Evolutionary conservation across 1,140 invertebrate genomes (phyloP).

Genomic region (Hylaeus volcanicus): DNA sequence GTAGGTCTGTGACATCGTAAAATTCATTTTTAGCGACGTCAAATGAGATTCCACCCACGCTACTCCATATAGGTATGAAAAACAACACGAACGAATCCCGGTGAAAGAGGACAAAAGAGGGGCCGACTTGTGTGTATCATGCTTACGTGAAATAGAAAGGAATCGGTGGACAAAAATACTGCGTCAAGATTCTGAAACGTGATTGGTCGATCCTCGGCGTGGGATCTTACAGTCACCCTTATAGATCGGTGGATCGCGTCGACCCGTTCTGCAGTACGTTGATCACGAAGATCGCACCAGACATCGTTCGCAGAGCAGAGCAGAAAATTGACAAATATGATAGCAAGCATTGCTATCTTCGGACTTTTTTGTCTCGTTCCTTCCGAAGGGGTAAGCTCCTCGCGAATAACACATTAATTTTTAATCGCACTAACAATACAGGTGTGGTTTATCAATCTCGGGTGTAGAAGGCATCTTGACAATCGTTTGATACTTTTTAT

Average conservation of each 20-base stretch:
- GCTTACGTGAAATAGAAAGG: constrained; percentile 38
- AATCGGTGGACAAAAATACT: constrained; percentile 14
- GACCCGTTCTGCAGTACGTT: constrained; percentile 6
- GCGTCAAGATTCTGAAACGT: background rate
- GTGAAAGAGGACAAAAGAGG: constrained; percentile 11
- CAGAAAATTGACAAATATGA: background rate
- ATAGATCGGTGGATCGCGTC: constrained; percentile 33
- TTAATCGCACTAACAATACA: background rate
- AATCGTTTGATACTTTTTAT: constrained; percentile 21
- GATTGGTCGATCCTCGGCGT: constrained; percentile 38
- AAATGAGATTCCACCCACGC: constrained; percentile 3
- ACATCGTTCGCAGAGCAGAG: background rate
- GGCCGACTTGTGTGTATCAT: constrained; percentile 4
- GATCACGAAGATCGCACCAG: background rate
- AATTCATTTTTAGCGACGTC: too few relatives aligned
- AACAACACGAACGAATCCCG: background rate
- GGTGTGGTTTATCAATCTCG: background rate
- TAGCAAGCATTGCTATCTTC: background rate
- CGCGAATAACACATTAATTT: too few relatives aligned
- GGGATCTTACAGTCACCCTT: constrained; percentile 36
- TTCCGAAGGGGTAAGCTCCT: background rate
- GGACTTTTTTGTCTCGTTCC: background rate
- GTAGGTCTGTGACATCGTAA: too few relatives aligned
- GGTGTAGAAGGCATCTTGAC: background rate
- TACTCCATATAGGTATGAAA: background rate